A percentile compares a stretch with the other conserved stretches of the same genome.
Evolutionary conservation across 2,797 vertebrate genomes (phyloP).

Genomic region (Iguana delicatissima): DNA sequence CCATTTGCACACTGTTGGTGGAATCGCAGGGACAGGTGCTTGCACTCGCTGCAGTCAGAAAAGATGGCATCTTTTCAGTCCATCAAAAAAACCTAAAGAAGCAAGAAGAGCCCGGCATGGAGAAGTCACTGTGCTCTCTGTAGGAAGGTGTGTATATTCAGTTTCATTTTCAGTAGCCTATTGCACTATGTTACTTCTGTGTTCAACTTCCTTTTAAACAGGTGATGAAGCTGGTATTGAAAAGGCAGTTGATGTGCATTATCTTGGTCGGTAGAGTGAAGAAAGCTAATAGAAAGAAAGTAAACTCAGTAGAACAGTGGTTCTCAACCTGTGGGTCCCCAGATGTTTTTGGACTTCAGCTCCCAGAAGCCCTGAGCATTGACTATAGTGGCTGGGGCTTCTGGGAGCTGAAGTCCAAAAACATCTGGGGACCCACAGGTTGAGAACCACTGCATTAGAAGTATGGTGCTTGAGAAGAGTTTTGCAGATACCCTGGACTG

Average conservation of each 20-base stretch:
- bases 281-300: too few species aligned
- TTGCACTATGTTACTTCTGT: neutral
- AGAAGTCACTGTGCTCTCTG: conserved; percentile 93
- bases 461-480: too few species aligned
- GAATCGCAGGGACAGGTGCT: conserved; percentile 85
- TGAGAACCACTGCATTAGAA: too few species aligned
- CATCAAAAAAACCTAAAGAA: conserved; percentile 77
- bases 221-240: neutral
- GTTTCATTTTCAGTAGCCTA: neutral
- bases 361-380: too few species aligned
- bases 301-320: too few species aligned
- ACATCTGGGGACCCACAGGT: too few species aligned
- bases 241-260: neutral
- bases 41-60: conserved; percentile 93
- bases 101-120: conserved; percentile 81
- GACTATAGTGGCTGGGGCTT: too few species aligned
- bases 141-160: conserved; percentile 86
- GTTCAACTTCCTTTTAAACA: neutral
- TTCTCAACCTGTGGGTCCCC: too few species aligned
- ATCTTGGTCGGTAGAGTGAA: neutral
- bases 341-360: too few species aligned
- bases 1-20: conserved; percentile 95
- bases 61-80: conserved; percentile 90
- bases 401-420: too few species aligned
- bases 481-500: too few species aligned